phyloP scores from a whole-genome alignment of 2,113 vertebrate species.

The Rousettus leschenaultii region DNA sequence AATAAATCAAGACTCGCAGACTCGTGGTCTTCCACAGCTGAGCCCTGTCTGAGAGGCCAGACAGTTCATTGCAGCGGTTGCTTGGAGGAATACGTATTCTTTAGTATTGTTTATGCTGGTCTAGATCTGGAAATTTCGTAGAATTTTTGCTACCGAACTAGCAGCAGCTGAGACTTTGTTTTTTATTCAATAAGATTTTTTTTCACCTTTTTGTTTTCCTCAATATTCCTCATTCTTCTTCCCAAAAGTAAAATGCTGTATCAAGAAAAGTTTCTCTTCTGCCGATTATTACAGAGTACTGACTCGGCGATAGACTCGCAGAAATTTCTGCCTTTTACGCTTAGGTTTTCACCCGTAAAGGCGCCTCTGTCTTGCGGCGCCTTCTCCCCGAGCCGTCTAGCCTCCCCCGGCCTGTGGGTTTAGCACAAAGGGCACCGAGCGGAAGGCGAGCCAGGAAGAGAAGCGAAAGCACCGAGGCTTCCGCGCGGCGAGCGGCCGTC shows the following conservation, averaged over 20 bases:
- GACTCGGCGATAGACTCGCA: rapidly evolving
- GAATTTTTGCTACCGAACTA: background rate
- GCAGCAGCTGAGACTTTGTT: background rate
- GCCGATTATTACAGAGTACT: rapidly evolving
- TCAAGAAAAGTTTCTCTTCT: background rate
- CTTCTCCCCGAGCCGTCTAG: rapidly evolving
- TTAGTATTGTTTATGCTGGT: background rate
- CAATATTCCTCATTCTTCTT: background rate
- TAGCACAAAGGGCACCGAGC: background rate
- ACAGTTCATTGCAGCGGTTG: too few relatives aligned
- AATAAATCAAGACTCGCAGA: rapidly evolving
- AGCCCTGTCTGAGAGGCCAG: background rate
- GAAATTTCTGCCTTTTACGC: rapidly evolving
- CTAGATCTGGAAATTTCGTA: background rate
- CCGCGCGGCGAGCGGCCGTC: background rate
- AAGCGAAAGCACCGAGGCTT: background rate
- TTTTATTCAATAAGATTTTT: background rate
- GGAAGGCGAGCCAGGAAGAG: background rate
- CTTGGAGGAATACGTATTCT: background rate
- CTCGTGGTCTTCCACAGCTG: rapidly evolving
- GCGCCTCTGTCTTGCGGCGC: rapidly evolving
- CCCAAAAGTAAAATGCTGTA: background rate
- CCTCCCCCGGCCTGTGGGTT: background rate
- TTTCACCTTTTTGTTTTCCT: background rate
- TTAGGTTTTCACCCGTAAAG: background rate